Conservation (phyloP, 2,888 invertebrate species). For the Ypsolopha scabrella region DNA sequence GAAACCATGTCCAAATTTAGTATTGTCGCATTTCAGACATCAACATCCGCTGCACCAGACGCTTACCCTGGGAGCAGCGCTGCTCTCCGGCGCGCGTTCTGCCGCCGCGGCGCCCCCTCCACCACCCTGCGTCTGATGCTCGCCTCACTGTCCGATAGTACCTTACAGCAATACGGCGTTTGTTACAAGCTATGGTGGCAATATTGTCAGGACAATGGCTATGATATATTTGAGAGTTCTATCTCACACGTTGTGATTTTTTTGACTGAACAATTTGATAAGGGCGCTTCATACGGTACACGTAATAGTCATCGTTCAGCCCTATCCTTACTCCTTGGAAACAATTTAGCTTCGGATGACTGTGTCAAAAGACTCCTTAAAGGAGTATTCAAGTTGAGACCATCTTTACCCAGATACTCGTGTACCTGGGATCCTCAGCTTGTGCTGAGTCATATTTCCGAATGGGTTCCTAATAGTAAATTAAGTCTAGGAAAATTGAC, state of each 20-base stretch:
- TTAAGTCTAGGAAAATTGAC: conserved; percentile 7
- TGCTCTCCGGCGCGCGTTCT: conserved; percentile 12
- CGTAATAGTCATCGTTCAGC: conserved; percentile 13
- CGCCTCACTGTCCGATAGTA: conserved; percentile 11
- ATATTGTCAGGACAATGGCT: conserved; percentile 6
- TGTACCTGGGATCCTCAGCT: conserved; percentile 8
- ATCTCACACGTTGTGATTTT: conserved; percentile 4
- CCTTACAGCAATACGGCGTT: conserved; percentile 4
- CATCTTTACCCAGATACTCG: conserved; percentile 5
- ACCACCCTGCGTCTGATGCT: conserved; percentile 9
- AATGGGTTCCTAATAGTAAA: conserved; percentile 3
- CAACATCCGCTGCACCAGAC: conserved; percentile 9
- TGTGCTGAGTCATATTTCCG: not conserved
- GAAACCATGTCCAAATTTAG: conserved; percentile 8
- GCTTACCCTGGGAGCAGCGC: conserved; percentile 17
- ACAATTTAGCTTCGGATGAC: conserved; percentile 3
- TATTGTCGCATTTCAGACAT: conserved; percentile 13
- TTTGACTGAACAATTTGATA: conserved; percentile 9
- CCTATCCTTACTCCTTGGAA: conserved; percentile 8
- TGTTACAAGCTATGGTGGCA: conserved; percentile 11
- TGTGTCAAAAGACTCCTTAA: conserved; percentile 6
- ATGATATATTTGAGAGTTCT: not conserved
- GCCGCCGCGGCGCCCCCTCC: conserved; percentile 3
- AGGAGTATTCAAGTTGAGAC: conserved; percentile 6
- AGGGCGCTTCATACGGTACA: conserved; percentile 11